phyloP scores from a whole-genome alignment of 2,797 vertebrate species.

The Eurystomus glaucurus region DNA sequence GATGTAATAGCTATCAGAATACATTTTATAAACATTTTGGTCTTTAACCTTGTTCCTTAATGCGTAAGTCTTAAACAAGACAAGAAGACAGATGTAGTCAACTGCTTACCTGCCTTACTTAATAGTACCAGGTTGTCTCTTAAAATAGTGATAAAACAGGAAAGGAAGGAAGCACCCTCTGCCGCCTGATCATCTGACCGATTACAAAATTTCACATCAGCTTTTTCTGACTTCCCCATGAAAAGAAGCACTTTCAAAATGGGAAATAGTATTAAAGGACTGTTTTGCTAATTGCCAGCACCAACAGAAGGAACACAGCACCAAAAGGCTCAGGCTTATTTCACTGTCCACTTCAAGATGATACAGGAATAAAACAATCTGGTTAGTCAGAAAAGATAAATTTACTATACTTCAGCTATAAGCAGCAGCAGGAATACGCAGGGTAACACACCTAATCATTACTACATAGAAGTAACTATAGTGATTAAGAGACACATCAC shows the following conservation, averaged over 20 bases:
- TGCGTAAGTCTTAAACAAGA: neutral
- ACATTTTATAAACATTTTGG: neutral
- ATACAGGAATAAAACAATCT: too few species aligned
- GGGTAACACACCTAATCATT: too few species aligned
- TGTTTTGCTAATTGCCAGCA: too few species aligned
- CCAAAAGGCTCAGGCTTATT: too few species aligned
- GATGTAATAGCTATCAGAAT: neutral
- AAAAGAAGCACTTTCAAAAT: neutral
- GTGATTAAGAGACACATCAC: too few species aligned
- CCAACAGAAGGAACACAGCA: too few species aligned
- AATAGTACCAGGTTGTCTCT: fast-evolving
- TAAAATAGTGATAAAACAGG: neutral
- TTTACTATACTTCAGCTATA: too few species aligned
- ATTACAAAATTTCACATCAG: neutral
- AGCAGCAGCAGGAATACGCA: too few species aligned
- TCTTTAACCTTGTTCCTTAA: neutral
- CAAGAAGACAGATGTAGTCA: neutral
- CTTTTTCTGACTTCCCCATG: neutral
- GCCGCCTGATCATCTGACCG: neutral
- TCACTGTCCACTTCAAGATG: too few species aligned
- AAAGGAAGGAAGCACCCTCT: neutral
- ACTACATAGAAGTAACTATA: too few species aligned
- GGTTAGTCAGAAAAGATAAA: too few species aligned
- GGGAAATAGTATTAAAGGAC: neutral
- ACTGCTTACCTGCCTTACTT: neutral